Percentiles rank a stretch among this genome's conserved stretches.
Evolutionary conservation across 2,113 vertebrate genomes (phyloP).

Genomic region (Lanius ludovicianus): DNA sequence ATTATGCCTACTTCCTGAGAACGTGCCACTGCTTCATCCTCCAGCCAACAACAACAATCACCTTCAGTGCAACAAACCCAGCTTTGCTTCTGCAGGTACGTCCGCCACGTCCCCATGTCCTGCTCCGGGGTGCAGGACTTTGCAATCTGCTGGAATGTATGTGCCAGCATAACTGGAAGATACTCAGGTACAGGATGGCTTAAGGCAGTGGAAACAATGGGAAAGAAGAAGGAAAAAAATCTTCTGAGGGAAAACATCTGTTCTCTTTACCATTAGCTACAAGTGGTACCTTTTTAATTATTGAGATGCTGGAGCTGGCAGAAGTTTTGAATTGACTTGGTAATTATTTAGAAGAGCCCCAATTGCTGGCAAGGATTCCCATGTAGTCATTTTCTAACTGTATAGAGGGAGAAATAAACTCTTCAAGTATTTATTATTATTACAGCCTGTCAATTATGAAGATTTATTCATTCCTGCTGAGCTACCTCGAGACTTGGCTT

Average conservation of each 20-base stretch:
- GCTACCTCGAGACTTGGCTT: neutral
- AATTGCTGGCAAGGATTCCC: neutral
- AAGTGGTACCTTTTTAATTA: slow-evolving; percentile 45
- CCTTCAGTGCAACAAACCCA: neutral
- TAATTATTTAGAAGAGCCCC: slow-evolving; percentile 36
- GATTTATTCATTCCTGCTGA: slow-evolving; percentile 36
- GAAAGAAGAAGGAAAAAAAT: neutral
- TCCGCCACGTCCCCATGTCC: neutral
- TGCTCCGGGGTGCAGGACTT: accelerated
- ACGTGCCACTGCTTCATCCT: neutral
- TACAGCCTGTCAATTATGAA: slow-evolving; percentile 28
- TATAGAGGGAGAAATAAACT: slow-evolving; percentile 47
- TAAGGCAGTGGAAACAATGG: neutral
- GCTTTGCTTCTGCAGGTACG: neutral
- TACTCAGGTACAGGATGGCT: neutral
- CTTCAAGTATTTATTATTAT: slow-evolving; percentile 53
- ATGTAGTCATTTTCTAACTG: slow-evolving; percentile 15
- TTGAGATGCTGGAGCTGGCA: slow-evolving; percentile 37
- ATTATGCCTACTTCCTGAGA: neutral
- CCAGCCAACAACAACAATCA: neutral
- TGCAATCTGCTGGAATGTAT: neutral
- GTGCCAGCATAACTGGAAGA: neutral
- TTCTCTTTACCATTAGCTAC: neutral
- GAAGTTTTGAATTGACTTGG: neutral
- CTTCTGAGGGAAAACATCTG: neutral